Evolutionary conservation across 2,113 vertebrate species (phyloP), one percentile per base, ranked within the genome.

Genomic region (Oostethus manadensis): DNA sequence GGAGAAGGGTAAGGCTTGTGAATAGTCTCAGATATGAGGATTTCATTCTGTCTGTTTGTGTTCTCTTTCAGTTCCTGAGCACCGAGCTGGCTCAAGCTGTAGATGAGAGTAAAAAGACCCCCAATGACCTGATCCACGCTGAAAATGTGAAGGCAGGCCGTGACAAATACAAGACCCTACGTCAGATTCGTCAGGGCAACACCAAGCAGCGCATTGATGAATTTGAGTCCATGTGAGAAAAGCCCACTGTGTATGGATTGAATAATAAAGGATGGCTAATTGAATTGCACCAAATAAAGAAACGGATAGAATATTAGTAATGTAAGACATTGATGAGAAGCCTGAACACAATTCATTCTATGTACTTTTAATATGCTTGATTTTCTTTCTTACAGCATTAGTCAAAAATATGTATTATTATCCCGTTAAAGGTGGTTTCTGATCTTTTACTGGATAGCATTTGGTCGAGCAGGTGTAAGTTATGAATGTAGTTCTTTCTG

Each of bases 81-180:
- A 93, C 89, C 0, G 96, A 99, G 88, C 86, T 99, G 79, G 93
- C 94, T 63, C 90, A 89, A 7, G 93, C 95, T 51, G 90, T 94
- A 11, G 95, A 98, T 68, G 95, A 98, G 51, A 94, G 90, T 62
- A 99, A 96, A 90, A 98, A 93, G 89, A 98, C 96, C 0, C 79
- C 86, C 29, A 97, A 98, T 22, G 96, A 99, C 53, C 89, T 98
- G 89, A 94, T 99, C 77, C 95, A 99, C 0, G 95, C 93, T 0
- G 94, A 97, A 74, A 99, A 99, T 70, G 93, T 97, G 89, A 91
- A 91, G 56, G 91, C 89, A 0, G 96, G 96, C 61, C 91, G 95
- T 40, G 96, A 98, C 89, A 99, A 99, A 85, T 99, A 98, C 86
- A 99, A 98, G 89, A 98, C 96, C 72, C 90, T 99, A 10, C 94